Base-by-base conservation (phyloP, 2,113 vertebrate genomes). In the Mugil cephalus region DNA sequence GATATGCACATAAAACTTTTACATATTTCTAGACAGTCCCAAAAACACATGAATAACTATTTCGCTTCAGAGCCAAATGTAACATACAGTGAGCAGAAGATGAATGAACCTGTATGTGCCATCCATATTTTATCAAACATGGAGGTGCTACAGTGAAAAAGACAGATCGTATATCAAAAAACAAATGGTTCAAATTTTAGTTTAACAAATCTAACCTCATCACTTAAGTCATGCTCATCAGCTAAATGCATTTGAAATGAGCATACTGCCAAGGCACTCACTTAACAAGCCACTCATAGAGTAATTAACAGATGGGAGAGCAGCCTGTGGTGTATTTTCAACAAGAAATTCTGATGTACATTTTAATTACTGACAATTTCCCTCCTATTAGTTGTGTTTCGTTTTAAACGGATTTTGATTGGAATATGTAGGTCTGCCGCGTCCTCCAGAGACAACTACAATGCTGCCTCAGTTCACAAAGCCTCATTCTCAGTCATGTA, bases 251-350 rank as follows among this genome's bases (percentile, higher is more conserved):
- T 84, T 35, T 76, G 46, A 74, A 83, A 82, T 70, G 39, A 85
- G 61, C 47, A 55, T 42, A 76, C 72, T 53, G 50, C 60, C 17
- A 46, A 74, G 59, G 47, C 74, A 48, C 53, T 85, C 75, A 62
- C 77, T 82, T 77, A 85, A 88, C 55, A 60, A 89, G 55, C 54
- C 74, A 76, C 77, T 85, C 63, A 4, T 39, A 68, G 59, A 81
- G 80, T 86, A 89, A 90, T 86, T 84, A 91, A 77, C 91, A 89
- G 88, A 89, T 87, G 89, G 82, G 69, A 73, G 46, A 84, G 53
- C 82, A 84, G 83, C 73, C 78, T 87, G 85, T 83, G 83, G 85
- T 83, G 75, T 62, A 60, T 80, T 84, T 87, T 80, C 75, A 56
- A 80, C 63, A 67, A 77, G 50, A 85, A 80, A 40, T 85, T 79